Evolutionary conservation across 2,888 invertebrate genomes (phyloP), one percentile per base, ranked within the genome.

Genomic region (Drosophila borborema): DNA sequence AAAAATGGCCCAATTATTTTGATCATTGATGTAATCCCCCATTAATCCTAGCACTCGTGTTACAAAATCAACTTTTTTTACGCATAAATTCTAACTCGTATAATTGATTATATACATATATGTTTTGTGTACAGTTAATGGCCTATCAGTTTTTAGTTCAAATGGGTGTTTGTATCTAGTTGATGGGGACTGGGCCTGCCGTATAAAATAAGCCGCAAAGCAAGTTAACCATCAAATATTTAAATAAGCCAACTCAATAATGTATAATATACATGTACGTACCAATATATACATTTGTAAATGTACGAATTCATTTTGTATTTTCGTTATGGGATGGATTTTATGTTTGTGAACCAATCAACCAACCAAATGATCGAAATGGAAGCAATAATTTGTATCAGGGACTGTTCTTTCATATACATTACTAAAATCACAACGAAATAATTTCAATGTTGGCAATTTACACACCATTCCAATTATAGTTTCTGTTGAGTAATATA

Each of bases 251-350:
- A 80, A 82, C 71, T 75, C 78, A 81, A 78, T 80, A 82, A 74
- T 83, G 83, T 83, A 86, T 82, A 67, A 84, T 86, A 77, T 75
- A 59, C 59, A 63, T 65, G 58, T 80, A 84, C 74, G 72, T 77
- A 81, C 66, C 60, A 74, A 86, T 83, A 79, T 77, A 78, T 69
- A 70, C 80, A 81, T 71, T 74, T 84, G 77, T 83, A 81, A 84
- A 81, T 81, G 72, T 81, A 72, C 59, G 62, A 60, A 65, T 75
- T 71, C 54, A 72, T 51, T 77, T 74, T 74, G 74, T 74, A 66
- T 77, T 68, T 74, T 83, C 34, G 64, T 84, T 80, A 45, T 74
- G 77, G 71, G 65, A 55, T 68, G 63, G 67, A 68, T 28, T 72
- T 71, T 23, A 12, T 10, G 61, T 59, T 54, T 45, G 16, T 38